phyloP scores from a whole-genome alignment of 2,113 vertebrate species.

The Apus apus region DNA sequence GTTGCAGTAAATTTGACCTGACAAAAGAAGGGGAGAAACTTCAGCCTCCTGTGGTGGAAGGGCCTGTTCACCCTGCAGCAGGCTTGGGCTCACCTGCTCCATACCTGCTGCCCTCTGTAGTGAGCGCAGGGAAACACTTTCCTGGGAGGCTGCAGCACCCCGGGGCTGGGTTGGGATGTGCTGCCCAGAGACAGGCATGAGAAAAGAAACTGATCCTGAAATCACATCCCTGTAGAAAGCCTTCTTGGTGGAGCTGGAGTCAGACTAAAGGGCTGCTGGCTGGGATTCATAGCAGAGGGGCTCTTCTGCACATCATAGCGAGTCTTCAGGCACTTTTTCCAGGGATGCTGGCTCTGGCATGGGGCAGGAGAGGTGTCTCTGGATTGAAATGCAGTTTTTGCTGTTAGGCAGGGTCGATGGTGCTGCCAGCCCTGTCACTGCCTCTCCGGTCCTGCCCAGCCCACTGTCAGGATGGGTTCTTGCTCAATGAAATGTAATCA shows the following conservation, averaged over 20 bases:
- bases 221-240: neutral
- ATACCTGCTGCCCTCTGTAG: neutral
- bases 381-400: neutral
- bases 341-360: neutral
- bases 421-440: neutral
- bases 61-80: neutral
- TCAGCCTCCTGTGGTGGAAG: neutral
- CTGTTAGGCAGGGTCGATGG: neutral
- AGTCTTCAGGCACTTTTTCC: neutral
- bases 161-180: neutral
- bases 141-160: neutral
- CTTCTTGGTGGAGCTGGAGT: neutral
- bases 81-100: neutral
- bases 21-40: conserved; percentile 33
- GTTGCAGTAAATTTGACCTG: conserved; percentile 65
- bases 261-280: neutral
- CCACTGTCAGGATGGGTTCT: neutral
- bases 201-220: neutral
- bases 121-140: neutral
- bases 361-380: too few relatives aligned
- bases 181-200: accelerated
- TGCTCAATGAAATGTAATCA: neutral
- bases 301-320: accelerated
- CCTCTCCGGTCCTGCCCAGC: neutral
- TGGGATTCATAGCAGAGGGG: accelerated